Percentiles rank a stretch among this genome's conserved stretches.
phyloP scores from a whole-genome alignment of 1,140 invertebrate species.

The Neodiprion virginianus region DNA sequence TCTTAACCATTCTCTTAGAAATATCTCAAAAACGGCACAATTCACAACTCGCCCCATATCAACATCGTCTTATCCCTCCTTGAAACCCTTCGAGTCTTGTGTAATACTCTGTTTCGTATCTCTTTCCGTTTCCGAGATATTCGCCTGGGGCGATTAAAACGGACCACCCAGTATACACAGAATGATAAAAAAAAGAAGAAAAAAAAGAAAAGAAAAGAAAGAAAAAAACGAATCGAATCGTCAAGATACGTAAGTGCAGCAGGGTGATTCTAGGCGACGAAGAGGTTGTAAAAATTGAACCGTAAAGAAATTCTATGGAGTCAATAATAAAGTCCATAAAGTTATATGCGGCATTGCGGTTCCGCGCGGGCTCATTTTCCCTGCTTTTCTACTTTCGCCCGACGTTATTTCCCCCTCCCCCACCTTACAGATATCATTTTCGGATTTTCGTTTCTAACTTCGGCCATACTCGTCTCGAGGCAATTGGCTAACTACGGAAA shows the following conservation, averaged over 20 bases:
- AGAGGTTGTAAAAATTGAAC: neutral
- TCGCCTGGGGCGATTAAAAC: too few relatives aligned
- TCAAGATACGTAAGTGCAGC: neutral
- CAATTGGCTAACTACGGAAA: conserved; percentile 20
- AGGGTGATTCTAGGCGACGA: too few relatives aligned
- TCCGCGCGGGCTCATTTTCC: neutral
- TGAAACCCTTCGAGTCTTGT: too few relatives aligned
- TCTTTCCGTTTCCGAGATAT: too few relatives aligned
- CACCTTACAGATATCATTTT: neutral
- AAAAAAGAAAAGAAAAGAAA: neutral
- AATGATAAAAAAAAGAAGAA: too few relatives aligned
- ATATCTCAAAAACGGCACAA: too few relatives aligned
- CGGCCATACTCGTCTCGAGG: neutral
- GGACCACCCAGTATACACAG: too few relatives aligned
- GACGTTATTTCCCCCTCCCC: neutral
- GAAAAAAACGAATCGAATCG: neutral
- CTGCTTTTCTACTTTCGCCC: too few relatives aligned
- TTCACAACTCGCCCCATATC: too few relatives aligned
- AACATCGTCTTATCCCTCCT: too few relatives aligned
- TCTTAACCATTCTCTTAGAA: too few relatives aligned
- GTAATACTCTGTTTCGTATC: too few relatives aligned
- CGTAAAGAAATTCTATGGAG: conserved; percentile 2
- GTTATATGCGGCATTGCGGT: neutral
- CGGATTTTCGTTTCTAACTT: neutral
- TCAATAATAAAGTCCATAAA: conserved; percentile 3